These are phyloP conservation scores for Drosophila insularis DNA, from an alignment of 1,140 invertebrate species.

Conservation along the genomic window DNA sequence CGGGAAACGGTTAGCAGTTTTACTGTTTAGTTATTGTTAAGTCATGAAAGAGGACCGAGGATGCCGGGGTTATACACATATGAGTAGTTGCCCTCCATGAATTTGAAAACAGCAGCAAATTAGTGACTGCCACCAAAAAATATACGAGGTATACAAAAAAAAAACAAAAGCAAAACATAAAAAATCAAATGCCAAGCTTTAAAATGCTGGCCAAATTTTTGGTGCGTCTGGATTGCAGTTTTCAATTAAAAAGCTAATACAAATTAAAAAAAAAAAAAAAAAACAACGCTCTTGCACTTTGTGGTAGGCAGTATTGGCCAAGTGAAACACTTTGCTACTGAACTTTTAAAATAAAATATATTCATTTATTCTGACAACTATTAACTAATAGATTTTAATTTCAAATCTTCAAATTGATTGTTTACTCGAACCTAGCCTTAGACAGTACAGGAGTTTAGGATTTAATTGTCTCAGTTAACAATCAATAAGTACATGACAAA, in stretches of 20 bases:
- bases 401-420: too few species aligned
- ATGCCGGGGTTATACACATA: conserved; percentile 29
- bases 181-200: neutral
- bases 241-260: conserved; percentile 55
- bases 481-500: too few species aligned
- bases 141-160: neutral
- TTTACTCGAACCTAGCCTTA: too few species aligned
- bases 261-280: conserved; percentile 42
- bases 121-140: conserved; percentile 39
- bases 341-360: neutral
- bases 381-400: too few species aligned
- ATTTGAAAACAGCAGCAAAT: conserved; percentile 53
- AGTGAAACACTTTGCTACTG: neutral
- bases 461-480: too few species aligned
- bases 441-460: too few species aligned
- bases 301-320: conserved; percentile 1
- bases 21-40: conserved; percentile 57
- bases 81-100: conserved; percentile 34
- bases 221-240: conserved; percentile 31
- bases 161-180: neutral
- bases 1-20: conserved; percentile 32
- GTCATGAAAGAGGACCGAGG: conserved; percentile 31
- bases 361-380: too few species aligned
- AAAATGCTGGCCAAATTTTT: neutral
- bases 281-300: conserved; percentile 34